Percentiles rank a stretch among this genome's conserved stretches.
Conservation (phyloP, 2,113 vertebrate genomes). For the Mola mola region DNA sequence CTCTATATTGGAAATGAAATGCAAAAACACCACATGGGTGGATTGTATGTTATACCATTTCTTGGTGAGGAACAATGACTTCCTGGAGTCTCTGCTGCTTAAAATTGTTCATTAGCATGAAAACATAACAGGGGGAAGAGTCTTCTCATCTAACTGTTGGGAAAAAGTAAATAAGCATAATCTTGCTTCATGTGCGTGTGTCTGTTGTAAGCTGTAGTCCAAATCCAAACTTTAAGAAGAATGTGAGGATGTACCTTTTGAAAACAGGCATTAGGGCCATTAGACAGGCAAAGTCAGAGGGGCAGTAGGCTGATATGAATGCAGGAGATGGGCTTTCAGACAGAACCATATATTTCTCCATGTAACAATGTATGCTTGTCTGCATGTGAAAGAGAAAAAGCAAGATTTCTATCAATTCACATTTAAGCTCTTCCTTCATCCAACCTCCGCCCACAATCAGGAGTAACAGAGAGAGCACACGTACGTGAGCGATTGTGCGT, state of each 20-base stretch:
- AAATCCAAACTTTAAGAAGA: neutral
- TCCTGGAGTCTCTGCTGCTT: neutral
- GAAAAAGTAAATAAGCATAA: too few species aligned
- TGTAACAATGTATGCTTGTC: conserved; percentile 12
- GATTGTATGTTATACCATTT: neutral
- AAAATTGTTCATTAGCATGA: too few species aligned
- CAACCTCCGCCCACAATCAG: conserved; percentile 35
- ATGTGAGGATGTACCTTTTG: conserved; percentile 1
- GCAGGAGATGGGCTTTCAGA: conserved; percentile 4
- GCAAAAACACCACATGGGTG: neutral
- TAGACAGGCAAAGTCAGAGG: neutral
- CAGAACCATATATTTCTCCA: conserved; percentile 1
- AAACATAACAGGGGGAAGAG: too few species aligned
- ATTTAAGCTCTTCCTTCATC: conserved; percentile 46
- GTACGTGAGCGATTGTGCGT: conserved; percentile 33
- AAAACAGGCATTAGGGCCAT: neutral
- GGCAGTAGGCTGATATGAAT: neutral
- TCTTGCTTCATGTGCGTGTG: too few species aligned
- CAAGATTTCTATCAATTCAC: conserved; percentile 45
- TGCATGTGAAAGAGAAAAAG: conserved; percentile 33
- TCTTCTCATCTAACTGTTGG: too few species aligned
- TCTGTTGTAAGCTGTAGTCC: too few species aligned
- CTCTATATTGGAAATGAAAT: too few species aligned
- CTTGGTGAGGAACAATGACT: too few species aligned
- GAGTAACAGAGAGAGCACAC: conserved; percentile 30